Base-by-base conservation (phyloP, 2,797 vertebrate genomes). In the Typhlichthys eigenmanni region DNA sequence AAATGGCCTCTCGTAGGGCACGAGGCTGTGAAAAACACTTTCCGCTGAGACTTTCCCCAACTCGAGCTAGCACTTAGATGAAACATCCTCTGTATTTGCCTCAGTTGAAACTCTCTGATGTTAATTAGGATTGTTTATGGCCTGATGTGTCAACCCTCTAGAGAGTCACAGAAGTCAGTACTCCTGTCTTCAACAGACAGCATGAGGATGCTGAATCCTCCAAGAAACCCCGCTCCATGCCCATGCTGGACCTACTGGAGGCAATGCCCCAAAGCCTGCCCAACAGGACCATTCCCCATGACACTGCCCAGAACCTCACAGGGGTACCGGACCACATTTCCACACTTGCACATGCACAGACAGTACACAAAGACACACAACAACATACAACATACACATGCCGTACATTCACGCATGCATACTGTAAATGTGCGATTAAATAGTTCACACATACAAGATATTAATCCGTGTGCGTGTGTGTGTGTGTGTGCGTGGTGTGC, bases 251-350 rank as follows among this genome's bases (percentile, higher is more conserved):
- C 1, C 87, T 93, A 68, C 84, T 96, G 57, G 92, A 92, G 52
- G 89, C 84, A 0, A 34, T 95, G 68, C 92, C 93, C 12, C 68
- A 72, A 56, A 86, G 64, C 55, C 55, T 95, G 46, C 92, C 94
- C 68, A 89, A 91, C 14, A 70, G 83, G 45, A 86, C 93, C 53
- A 82, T 98, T 68, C 79, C 91, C 0, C 75, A 86, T 57, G 82
- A 89, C 29, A 93, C 89, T 0, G 96, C 95, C 3, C 85, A 83
- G 76, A 96, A 94, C 82, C 89, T 99, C 66, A 93, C 95, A 0
- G 87, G 95, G 95, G 97, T 99, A 84, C 65, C 24, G 13, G 3
- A 70, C 62, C 67, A 38, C 38, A 55, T 5, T 52, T 47, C 38
- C 64, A 52, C 17, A 38, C 51, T 19, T 29, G 49, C 16, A 24